phyloP scores from a whole-genome alignment of 2,888 invertebrate species.

The Agrotis puta region DNA sequence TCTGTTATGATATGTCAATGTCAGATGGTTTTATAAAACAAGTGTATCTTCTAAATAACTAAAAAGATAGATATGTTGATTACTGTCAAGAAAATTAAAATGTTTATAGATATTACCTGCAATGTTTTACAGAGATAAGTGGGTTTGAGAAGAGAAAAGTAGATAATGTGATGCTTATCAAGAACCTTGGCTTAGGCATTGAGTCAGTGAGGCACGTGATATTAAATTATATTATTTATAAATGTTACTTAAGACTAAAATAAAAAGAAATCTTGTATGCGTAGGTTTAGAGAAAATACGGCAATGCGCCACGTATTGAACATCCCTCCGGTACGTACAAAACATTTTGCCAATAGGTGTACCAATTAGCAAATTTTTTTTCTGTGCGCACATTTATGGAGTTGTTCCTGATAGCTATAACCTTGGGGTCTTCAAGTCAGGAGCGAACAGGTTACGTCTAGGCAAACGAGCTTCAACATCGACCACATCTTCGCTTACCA shows the following conservation, averaged over 20 bases:
- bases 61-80: constrained; percentile 1
- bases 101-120: constrained; percentile 10
- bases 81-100: background rate
- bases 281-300: background rate
- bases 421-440: too few species aligned
- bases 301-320: too few species aligned
- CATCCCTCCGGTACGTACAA: too few species aligned
- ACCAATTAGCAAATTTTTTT: too few species aligned
- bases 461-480: too few species aligned
- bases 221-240: constrained; percentile 22
- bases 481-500: too few species aligned
- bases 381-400: too few species aligned
- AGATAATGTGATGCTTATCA: constrained; percentile 26
- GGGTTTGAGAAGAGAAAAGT: constrained; percentile 23
- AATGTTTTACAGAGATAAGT: constrained; percentile 21
- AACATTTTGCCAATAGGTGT: too few species aligned
- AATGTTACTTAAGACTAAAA: background rate
- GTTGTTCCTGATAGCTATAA: too few species aligned
- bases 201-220: constrained; percentile 6
- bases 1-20: background rate
- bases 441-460: too few species aligned
- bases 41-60: background rate
- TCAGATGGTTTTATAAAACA: background rate
- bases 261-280: background rate
- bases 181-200: constrained; percentile 12